These are phyloP conservation scores for Ischnus inquisitorius DNA, from an alignment of 2,888 invertebrate genomes.

Conservation along the genomic window DNA sequence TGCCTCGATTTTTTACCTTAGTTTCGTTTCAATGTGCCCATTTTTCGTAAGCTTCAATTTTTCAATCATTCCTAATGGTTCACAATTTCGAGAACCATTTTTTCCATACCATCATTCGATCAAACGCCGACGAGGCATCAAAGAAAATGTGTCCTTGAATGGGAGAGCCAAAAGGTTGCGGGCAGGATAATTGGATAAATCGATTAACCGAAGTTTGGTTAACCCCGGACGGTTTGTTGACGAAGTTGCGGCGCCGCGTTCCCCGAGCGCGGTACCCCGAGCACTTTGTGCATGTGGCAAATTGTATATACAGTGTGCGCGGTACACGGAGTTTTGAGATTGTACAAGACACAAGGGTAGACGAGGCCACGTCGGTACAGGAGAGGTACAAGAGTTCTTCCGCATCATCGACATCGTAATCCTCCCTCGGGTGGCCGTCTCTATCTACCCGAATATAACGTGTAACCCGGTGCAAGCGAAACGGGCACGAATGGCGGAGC, in stretches of 20 bases:
- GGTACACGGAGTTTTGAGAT: neutral
- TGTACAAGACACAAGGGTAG: neutral
- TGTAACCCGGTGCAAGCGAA: conserved; percentile 23
- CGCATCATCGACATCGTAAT: conserved; percentile 49
- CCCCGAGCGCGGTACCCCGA: conserved; percentile 2
- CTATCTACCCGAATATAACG: conserved; percentile 44
- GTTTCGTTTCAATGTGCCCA: too few relatives aligned
- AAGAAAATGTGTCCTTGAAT: conserved; percentile 5
- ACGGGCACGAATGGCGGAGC: conserved; percentile 9
- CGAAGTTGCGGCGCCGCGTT: conserved; percentile 41
- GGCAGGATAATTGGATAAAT: conserved; percentile 59
- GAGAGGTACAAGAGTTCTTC: conserved; percentile 6
- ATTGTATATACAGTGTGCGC: conserved; percentile 18
- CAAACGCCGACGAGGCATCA: neutral
- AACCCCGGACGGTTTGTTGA: conserved; percentile 54
- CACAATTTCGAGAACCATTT: too few relatives aligned
- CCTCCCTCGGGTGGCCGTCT: conserved; percentile 37
- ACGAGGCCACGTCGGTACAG: conserved; percentile 10
- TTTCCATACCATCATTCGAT: neutral
- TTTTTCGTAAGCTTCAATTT: too few relatives aligned
- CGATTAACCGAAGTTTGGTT: conserved; percentile 56
- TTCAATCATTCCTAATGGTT: too few relatives aligned
- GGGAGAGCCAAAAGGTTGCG: conserved; percentile 6
- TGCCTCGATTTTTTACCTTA: too few relatives aligned
- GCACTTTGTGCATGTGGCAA: conserved; percentile 31